Evolutionary conservation across 2,113 vertebrate genomes (phyloP).

Genomic region (Ceyx margarethae): DNA sequence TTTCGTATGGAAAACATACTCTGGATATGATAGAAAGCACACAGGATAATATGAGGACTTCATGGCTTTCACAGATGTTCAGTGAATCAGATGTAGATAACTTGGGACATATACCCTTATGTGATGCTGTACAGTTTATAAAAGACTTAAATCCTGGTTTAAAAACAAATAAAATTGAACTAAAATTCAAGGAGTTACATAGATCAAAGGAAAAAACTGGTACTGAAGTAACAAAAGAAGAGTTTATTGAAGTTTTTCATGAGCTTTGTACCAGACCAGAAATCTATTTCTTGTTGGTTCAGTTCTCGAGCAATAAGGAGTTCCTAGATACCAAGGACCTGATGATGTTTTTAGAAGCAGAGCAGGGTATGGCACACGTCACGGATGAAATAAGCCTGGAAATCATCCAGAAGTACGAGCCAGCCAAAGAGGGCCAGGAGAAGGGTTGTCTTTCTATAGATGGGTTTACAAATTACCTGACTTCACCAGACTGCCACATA

Average conservation of each 20-base stretch:
- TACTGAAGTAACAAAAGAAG: slow-evolving; percentile 87
- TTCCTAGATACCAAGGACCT: slow-evolving; percentile 96
- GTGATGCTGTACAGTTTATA: slow-evolving; percentile 88
- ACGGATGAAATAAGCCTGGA: slow-evolving; percentile 93
- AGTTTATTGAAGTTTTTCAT: slow-evolving; percentile 98
- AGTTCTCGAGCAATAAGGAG: slow-evolving; percentile 99
- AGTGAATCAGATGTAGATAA: slow-evolving; percentile 81
- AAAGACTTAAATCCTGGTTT: slow-evolving; percentile 92
- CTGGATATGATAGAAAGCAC: slow-evolving; percentile 94
- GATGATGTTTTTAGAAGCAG: slow-evolving; percentile 98
- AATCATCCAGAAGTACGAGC: slow-evolving; percentile 92
- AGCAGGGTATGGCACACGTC: slow-evolving; percentile 95
- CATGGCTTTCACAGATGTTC: slow-evolving; percentile 93
- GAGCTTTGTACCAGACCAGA: slow-evolving; percentile 97
- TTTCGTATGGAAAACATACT: slow-evolving; percentile 95
- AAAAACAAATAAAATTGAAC: slow-evolving; percentile 93
- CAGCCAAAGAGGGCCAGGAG: slow-evolving; percentile 90
- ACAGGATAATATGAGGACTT: slow-evolving; percentile 94
- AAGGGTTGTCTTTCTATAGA: slow-evolving; percentile 95
- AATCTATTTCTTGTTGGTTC: slow-evolving; percentile 98
- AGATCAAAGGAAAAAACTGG: slow-evolving; percentile 89
- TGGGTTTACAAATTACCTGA: slow-evolving; percentile 96
- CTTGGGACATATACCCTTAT: slow-evolving; percentile 82
- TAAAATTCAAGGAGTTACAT: slow-evolving; percentile 97
- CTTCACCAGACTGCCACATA: slow-evolving; percentile 94